Conservation (phyloP, 2,113 vertebrate genomes). For the Melozone crissalis region DNA sequence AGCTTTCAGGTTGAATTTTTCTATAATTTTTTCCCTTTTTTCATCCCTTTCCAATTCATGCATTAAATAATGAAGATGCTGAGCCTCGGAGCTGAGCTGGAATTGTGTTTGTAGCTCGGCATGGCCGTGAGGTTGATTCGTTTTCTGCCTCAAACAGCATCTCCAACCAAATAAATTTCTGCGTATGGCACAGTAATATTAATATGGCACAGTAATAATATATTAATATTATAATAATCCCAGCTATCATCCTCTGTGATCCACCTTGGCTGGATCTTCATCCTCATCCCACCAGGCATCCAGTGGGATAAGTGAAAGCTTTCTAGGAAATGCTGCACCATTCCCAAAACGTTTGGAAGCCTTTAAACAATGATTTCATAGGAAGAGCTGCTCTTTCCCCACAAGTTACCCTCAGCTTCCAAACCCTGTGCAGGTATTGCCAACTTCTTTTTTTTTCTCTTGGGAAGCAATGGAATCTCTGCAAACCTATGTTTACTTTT, state of each 20-base stretch:
- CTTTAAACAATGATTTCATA: background rate
- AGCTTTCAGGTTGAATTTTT: background rate
- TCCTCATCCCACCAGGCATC: rapidly evolving
- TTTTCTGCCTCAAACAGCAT: background rate
- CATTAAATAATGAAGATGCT: background rate
- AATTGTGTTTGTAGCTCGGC: rapidly evolving
- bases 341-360: background rate
- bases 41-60: background rate
- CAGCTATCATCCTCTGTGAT: background rate
- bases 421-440: background rate
- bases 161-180: background rate
- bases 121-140: rapidly evolving
- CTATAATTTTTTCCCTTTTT: background rate
- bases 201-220: background rate
- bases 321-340: background rate
- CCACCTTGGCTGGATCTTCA: background rate
- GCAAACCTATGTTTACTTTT: background rate
- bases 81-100: background rate
- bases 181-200: background rate
- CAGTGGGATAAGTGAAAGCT: background rate
- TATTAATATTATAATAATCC: background rate
- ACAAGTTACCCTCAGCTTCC: background rate
- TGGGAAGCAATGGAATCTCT: background rate
- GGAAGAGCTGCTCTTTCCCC: background rate
- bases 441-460: background rate